These are phyloP conservation scores for Apamea monoglypha DNA, from an alignment of 2,888 invertebrate species.

Conservation along the genomic window DNA sequence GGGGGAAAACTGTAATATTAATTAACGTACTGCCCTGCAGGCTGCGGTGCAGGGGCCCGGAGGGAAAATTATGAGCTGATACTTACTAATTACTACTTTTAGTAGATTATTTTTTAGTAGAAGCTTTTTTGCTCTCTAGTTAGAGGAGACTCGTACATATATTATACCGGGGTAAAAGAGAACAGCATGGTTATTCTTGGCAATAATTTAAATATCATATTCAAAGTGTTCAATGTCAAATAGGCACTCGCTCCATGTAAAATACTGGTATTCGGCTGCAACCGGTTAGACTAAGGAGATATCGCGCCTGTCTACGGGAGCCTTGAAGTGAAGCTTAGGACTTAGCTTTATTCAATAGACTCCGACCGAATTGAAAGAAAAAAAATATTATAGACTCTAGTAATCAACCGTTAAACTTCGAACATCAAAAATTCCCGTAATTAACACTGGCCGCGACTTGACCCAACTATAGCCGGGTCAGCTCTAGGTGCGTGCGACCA, in stretches of 20 bases:
- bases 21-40: slow-evolving; percentile 9
- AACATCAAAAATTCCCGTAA: neutral
- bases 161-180: neutral
- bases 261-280: too few species aligned
- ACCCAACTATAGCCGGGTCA: slow-evolving; percentile 53
- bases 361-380: neutral
- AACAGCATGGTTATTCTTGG: neutral
- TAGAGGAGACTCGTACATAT: neutral
- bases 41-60: neutral
- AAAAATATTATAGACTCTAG: neutral
- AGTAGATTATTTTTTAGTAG: neutral
- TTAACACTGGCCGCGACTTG: slow-evolving; percentile 17
- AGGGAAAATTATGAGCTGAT: slow-evolving; percentile 4
- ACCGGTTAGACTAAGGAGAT: too few species aligned
- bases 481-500: slow-evolving; percentile 68
- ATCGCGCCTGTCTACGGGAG: too few species aligned
- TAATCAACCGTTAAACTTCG: neutral
- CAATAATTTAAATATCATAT: neutral
- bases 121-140: neutral
- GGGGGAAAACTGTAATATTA: slow-evolving; percentile 1
- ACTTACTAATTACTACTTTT: slow-evolving; percentile 21
- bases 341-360: neutral
- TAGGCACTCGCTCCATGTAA: too few species aligned
- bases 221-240: too few species aligned
- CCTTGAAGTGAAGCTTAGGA: too few species aligned